Evolutionary conservation across 2,888 invertebrate genomes (phyloP).

Genomic region (Automeris io): DNA sequence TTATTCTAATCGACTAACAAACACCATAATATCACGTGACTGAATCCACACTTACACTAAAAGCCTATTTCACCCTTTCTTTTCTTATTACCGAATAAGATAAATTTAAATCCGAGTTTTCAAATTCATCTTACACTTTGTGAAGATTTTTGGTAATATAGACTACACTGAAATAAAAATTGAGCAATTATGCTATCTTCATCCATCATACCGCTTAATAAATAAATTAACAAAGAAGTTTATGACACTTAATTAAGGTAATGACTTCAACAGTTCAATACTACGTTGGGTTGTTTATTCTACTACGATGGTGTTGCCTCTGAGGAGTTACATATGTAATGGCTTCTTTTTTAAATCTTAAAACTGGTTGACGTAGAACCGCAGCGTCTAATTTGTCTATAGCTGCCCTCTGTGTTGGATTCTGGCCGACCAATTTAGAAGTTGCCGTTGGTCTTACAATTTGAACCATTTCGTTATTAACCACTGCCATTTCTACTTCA

Average conservation of each 20-base stretch:
- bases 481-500: constrained; percentile 44
- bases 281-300: constrained; percentile 44
- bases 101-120: background rate
- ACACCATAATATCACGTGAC: constrained; percentile 77
- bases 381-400: constrained; percentile 61
- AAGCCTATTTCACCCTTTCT: constrained; percentile 2
- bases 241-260: constrained; percentile 63
- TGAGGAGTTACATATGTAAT: constrained; percentile 37
- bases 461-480: constrained; percentile 61
- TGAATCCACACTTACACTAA: constrained; percentile 34
- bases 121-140: constrained; percentile 6
- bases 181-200: constrained; percentile 56
- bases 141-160: constrained; percentile 9
- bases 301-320: constrained; percentile 22
- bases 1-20: constrained; percentile 64
- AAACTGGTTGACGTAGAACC: constrained; percentile 38
- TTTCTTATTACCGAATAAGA: background rate
- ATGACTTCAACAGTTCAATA: constrained; percentile 51
- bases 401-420: constrained; percentile 42
- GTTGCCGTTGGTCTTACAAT: constrained; percentile 53
- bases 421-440: constrained; percentile 46
- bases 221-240: constrained; percentile 47
- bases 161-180: constrained; percentile 45
- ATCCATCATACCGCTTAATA: constrained; percentile 25
- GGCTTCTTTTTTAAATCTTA: constrained; percentile 44